Evolutionary conservation across 2,113 vertebrate species (phyloP), one percentile per base, ranked within the genome.

Genomic region (Tyrannus savana): DNA sequence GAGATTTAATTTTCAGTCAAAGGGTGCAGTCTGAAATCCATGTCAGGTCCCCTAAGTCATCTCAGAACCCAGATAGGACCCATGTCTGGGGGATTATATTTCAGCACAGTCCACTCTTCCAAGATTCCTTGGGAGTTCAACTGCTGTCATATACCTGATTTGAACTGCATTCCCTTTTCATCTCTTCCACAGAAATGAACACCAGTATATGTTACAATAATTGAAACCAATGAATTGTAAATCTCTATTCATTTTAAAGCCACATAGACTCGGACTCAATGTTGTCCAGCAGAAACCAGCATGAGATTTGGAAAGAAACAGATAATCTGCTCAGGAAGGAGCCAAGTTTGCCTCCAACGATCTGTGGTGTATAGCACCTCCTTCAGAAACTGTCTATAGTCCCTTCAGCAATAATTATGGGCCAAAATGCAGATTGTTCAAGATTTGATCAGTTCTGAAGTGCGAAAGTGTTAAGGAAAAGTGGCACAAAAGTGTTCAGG

Each of bases 1-100:
- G 96, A 98, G 98, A 98, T 98, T 98, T 98, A 98, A 98, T 98
- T 98, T 98, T 98, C 98, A 98, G 95, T 96, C 97, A 97, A 98
- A 98, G 97, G 97, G 97, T 97, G 95, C 94, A 97, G 98, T 96
- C 97, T 97, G 96, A 97, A 97, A 98, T 97, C 97, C 97, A 86
- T 98, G 98, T 97, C 97, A 98, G 95, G 97, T 98, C 98, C 97
- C 97, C 94, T 41, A 97, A 97, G 98, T 98, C 97, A 96, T 97
- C 97, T 96, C 56, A 64, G 96, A 97, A 95, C 97, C 97, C 92
- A 96, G 92, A 58, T 75, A 97, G 97, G 96, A 97, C 96, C 95
- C 88, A 77, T 94, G 90, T 95, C 90, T 63, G 67, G 93, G 84
- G 96, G 96, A 96, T 97, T 98, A 87, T 96, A 83, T 96, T 96